A percentile compares a stretch with the other conserved stretches of the same genome.
Conservation (phyloP, 35 echinoderm and acorn worm genomes). For the Stichopus chloronotus region DNA sequence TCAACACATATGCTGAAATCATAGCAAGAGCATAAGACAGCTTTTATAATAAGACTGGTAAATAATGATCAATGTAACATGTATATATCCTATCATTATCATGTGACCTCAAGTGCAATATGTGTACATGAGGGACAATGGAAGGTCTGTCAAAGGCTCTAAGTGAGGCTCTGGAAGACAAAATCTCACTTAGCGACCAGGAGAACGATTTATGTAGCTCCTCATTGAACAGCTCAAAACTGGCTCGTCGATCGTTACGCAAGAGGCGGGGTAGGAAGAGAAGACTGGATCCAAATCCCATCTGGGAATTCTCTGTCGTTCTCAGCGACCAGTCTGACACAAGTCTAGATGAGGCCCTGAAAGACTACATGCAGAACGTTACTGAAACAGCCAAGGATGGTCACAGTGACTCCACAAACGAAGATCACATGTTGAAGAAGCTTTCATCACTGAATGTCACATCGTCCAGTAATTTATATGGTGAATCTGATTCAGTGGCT, state of each 20-base stretch:
- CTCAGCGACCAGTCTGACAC: conserved; percentile 92
- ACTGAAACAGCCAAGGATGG: conserved; percentile 39
- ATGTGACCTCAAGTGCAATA: neutral
- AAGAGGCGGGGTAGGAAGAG: conserved; percentile 86
- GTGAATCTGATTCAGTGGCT: conserved; percentile 95
- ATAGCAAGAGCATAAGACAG: too few species aligned
- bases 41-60: too few species aligned
- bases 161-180: conserved; percentile 57
- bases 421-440: conserved; percentile 82
- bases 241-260: conserved; percentile 65
- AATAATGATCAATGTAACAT: too few species aligned
- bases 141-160: conserved; percentile 75
- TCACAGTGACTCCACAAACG: conserved; percentile 79
- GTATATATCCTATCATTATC: neutral
- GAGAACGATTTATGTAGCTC: conserved; percentile 73
- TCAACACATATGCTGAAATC: too few species aligned
- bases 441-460: conserved; percentile 93
- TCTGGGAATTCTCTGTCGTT: conserved; percentile 83
- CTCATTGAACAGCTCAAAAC: conserved; percentile 74
- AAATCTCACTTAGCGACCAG: conserved; percentile 51
- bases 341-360: conserved; percentile 91
- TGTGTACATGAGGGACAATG: conserved; percentile 44
- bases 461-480: conserved; percentile 95
- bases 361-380: conserved; percentile 98
- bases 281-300: conserved; percentile 82